Base-by-base conservation (phyloP, 2,888 invertebrate genomes). In the Sphaerolaimus hirsutus region DNA sequence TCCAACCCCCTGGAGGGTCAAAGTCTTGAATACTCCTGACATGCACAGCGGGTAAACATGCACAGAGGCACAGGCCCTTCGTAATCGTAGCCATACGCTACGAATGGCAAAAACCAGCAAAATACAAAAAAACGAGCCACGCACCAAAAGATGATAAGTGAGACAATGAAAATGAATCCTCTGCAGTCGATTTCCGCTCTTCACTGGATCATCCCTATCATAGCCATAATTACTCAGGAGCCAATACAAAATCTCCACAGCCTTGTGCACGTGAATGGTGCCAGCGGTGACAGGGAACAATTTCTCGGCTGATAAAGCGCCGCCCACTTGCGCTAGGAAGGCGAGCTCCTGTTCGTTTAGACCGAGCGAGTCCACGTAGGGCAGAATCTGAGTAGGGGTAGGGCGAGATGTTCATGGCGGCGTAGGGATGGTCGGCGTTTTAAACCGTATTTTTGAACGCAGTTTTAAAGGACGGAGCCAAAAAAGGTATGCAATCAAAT, bases 101-200 rank as follows among this genome's bases (percentile, higher is more conserved):
- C n/a, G n/a, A n/a, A n/a, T n/a, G n/a, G n/a, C n/a, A n/a, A n/a
- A n/a, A n/a, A n/a, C n/a, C n/a, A n/a, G n/a, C n/a, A n/a, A n/a
- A n/a, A n/a, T n/a, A n/a, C n/a, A n/a, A n/a, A n/a, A n/a, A n/a
- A n/a, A n/a, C n/a, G n/a, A n/a, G n/a, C n/a, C n/a, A 45, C 46
- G 53, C 17, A 62, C 68, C 48, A 67, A 59, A 23, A 69, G 62
- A 53, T 69, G 69, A 53, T 62, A 69, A 2, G 66, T 66, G 21
- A 68, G 55, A n/a, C 64, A 67, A 50, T 68, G 67, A 51, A 69
- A 68, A 53, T 69, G 69, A 29, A 69, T 60, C 38, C 69, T 53
- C 21, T 67, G 64, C 26, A 69, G 59, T 41, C 64, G 57, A 45
- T 56, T 56, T 36, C 51, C 55, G 43, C 29, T 59, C 57, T 49